phyloP scores from a whole-genome alignment of 2,888 invertebrate genomes.

The Protula sp. region DNA sequence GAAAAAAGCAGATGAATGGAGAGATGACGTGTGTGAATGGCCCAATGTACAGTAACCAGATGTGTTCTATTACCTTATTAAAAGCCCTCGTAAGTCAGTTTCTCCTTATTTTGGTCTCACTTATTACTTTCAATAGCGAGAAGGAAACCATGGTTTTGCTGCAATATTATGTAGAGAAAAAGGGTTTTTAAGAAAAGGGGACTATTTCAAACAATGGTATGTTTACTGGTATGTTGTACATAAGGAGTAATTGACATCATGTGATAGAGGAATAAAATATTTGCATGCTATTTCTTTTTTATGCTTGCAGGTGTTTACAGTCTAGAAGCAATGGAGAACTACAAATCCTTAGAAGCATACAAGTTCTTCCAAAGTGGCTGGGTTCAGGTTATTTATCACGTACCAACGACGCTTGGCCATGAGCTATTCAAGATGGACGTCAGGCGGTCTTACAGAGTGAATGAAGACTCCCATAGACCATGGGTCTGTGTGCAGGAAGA shows the following conservation, averaged over 20 bases:
- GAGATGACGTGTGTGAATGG: not conserved
- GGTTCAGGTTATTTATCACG: not conserved
- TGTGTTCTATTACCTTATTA: not conserved
- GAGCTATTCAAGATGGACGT: not conserved
- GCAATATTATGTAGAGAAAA: no score
- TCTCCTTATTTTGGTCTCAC: no score
- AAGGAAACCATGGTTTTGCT: no score
- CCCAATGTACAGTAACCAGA: not conserved
- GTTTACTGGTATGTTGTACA: no score
- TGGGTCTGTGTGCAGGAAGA: not conserved
- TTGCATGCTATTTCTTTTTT: no score
- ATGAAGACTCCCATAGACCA: not conserved
- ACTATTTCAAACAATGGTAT: no score
- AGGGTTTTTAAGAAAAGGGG: no score
- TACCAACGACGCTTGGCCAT: no score
- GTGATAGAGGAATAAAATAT: no score
- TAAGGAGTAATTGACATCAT: no score
- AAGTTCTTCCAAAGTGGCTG: not conserved
- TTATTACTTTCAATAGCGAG: no score
- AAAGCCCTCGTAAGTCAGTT: not conserved
- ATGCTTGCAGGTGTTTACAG: no score
- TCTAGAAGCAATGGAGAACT: not conserved
- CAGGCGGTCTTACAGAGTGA: not conserved
- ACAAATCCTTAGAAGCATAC: not conserved
- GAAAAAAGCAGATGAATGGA: not conserved